Evolutionary conservation across 2,113 vertebrate species (phyloP), one percentile per base, ranked within the genome.

Genomic region (Phrynosoma platyrhinos): DNA sequence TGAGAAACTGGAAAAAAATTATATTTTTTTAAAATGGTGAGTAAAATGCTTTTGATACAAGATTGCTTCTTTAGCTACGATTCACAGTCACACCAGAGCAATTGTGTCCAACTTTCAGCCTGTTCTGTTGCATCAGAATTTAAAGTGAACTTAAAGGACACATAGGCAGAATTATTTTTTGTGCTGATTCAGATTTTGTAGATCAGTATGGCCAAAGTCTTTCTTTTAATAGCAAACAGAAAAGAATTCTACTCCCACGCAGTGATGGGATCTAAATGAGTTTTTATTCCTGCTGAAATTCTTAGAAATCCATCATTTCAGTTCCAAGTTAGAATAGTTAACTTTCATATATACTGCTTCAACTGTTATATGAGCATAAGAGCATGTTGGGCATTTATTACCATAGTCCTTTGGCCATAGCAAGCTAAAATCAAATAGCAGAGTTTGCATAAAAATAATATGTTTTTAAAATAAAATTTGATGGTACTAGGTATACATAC

Each of bases 231-330:
- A 72, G 64, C 25, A 71, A 71, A 32, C 47, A 71, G 42, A 30
- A 55, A 71, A 53, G 30, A 12, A 72, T 72, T 72, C 82, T 27
- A 5, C 52, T 72, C 66, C 82, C 47, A 83, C 82, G 12, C 68
- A 55, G 9, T 83, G 20, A 16, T 83, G 53, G 82, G 68, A 72
- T 55, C 82, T 83, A 32, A 83, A 83, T 72, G 30, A 52, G 40
- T 18, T 72, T 72, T 72, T 83, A 53, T 72, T 83, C 82, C 66
- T 83, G 71, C 47, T 83, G 71, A 72, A 52, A 72, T 83, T 32
- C n/a, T 83, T 83, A 71, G 64, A 72, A 72, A 83, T 83, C 82
- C 42, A 71, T 83, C 30, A 71, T 47, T 69, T 14, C 14, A 12
- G 4, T 83, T 72, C 30, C 30, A 72, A 32, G 53, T 72, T 55